Evolutionary conservation across 2,888 invertebrate species (phyloP).

Genomic region (Eristalis intricaria): DNA sequence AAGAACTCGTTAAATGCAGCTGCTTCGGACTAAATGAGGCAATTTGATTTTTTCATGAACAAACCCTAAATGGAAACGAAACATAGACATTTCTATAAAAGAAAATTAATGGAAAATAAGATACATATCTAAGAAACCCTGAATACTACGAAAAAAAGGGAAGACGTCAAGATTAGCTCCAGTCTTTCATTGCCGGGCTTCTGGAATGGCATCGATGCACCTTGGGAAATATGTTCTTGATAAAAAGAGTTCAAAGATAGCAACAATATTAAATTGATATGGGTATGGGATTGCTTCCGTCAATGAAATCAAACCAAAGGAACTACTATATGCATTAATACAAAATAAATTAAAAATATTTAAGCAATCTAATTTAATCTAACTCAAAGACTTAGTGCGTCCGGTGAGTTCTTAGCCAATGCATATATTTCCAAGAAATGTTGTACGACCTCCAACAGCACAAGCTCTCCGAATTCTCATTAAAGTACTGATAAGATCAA

Average conservation of each 20-base stretch:
- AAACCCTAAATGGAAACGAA: no score
- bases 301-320: background rate
- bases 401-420: background rate
- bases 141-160: no score
- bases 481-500: slow-evolving; percentile 26
- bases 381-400: no score
- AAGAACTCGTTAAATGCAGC: no score
- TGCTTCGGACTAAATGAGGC: no score
- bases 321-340: no score
- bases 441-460: background rate
- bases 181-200: no score
- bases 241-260: slow-evolving; percentile 11
- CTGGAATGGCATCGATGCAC: no score
- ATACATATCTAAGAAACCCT: background rate
- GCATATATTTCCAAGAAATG: background rate
- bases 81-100: no score
- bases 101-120: background rate
- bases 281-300: background rate
- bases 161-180: no score
- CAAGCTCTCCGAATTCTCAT: background rate
- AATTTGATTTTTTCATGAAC: no score
- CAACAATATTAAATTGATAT: background rate
- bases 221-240: slow-evolving; percentile 14
- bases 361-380: background rate
- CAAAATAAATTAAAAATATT: no score